Base-by-base conservation (phyloP, 2,888 invertebrate species). In the Sinotaia quadrata region DNA sequence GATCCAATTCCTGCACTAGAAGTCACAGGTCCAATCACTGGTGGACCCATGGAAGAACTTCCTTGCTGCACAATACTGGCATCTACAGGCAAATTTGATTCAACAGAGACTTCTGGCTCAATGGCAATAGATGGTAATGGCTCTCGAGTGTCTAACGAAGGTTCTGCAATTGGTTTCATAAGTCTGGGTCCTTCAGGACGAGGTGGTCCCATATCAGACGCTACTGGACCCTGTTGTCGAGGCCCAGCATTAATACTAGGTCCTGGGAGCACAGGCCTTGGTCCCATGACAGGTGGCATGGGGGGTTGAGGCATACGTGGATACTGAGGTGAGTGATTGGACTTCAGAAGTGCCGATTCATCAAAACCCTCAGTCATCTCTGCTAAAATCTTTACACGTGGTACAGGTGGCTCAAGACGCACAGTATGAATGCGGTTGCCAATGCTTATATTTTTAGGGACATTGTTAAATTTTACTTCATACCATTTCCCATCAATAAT, bases 401-500 rank as follows among this genome's bases (percentile, higher is more conserved):
- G 98, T 4, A 96, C 92, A 0, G 96, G 95, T 0, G 97, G 97
- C 33, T 78, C 77, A 10, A 99, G 89, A 81, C 94, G 93, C 1
- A 98, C 91, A 54, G 92, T 90, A 72, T 94, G 92, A n/a, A 92
- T 91, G 72, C 93, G 92, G 1, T 93, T 93, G 69, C 94, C 93
- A 44, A 98, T 91, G 52, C 94, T 92, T 12, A 97, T 93, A 1
- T 92, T 92, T 58, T 95, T 91, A 0, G 95, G 93, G 56, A 94
- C 93, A 0, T 96, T 96, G 37, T 95, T 96, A 87, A 98, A 98
- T 87, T 94, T 94, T 80, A 96, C 95, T 86, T 97, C 97, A 87
- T 81, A 85, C 83, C 85, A 85, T 72, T 84, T 82, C 0, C 86
- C 86, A 78, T 87, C 85, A 47, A 87, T 82, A 36, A 87, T 85